Conservation (phyloP, 2,797 vertebrate genomes). For the Zalophus californianus region DNA sequence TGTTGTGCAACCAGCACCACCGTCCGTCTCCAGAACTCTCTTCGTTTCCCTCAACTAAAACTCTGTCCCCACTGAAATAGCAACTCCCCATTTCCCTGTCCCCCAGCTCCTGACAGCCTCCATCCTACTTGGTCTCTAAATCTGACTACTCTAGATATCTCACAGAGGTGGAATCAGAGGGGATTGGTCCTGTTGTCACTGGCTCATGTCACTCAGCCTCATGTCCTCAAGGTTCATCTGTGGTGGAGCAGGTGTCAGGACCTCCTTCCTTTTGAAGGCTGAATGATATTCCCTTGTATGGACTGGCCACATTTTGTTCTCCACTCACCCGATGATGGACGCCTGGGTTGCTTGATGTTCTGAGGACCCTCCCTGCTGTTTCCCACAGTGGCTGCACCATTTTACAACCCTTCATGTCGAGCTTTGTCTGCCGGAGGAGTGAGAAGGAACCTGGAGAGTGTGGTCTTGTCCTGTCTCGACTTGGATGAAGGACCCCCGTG, state of each 20-base stretch:
- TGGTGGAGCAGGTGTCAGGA: neutral
- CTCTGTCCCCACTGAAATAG: rapidly evolving
- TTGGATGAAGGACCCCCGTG: conserved; percentile 31
- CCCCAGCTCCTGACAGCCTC: neutral
- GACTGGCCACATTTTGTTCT: rapidly evolving
- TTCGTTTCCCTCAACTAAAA: neutral
- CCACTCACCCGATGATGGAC: neutral
- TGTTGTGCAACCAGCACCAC: rapidly evolving
- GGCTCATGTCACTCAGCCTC: neutral
- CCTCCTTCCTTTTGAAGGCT: neutral
- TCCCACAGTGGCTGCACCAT: neutral
- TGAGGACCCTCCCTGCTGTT: neutral
- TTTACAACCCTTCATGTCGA: neutral
- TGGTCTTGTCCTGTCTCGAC: neutral
- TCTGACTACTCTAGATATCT: neutral
- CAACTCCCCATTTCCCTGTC: too few species aligned
- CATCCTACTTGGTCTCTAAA: too few species aligned
- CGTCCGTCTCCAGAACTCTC: neutral
- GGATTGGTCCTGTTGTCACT: neutral
- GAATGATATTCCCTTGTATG: rapidly evolving
- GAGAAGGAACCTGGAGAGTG: neutral
- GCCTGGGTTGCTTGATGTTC: neutral
- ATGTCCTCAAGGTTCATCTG: rapidly evolving
- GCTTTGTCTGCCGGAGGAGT: neutral
- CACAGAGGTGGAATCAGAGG: rapidly evolving